phyloP scores from a whole-genome alignment of 2,797 vertebrate genomes.

The Benthosema pterotum region DNA sequence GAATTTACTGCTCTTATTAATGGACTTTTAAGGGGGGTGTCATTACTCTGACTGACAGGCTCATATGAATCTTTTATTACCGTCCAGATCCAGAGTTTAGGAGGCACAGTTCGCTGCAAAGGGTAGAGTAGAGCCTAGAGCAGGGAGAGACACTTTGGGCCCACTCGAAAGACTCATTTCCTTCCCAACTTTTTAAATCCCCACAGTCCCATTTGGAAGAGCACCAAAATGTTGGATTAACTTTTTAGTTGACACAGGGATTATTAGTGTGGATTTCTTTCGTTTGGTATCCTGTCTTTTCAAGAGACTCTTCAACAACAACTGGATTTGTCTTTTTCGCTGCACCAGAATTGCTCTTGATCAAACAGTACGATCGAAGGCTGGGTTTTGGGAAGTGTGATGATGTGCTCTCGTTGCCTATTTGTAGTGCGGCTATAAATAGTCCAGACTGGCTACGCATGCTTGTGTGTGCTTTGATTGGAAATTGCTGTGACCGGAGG shows the following conservation, averaged over 20 bases:
- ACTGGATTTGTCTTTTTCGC: background rate
- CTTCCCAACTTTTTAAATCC: constrained; percentile 26
- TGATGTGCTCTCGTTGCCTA: constrained; percentile 79
- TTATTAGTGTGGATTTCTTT: background rate
- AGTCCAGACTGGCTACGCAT: constrained; percentile 72
- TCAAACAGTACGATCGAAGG: constrained; percentile 52
- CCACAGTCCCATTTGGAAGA: constrained; percentile 25
- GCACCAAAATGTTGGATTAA: constrained; percentile 25
- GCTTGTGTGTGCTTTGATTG: constrained; percentile 81
- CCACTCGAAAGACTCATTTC: background rate
- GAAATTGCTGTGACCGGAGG: constrained; percentile 76
- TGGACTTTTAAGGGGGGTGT: constrained; percentile 32
- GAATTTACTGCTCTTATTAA: constrained; percentile 31
- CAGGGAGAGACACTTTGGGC: background rate
- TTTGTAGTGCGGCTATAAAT: constrained; percentile 85
- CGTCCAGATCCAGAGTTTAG: constrained; percentile 27
- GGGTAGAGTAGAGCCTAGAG: constrained; percentile 1
- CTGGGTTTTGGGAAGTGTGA: constrained; percentile 77
- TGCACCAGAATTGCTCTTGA: constrained; percentile 30
- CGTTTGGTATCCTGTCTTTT: constrained; percentile 1
- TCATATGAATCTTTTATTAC: constrained; percentile 45
- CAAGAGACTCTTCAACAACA: background rate
- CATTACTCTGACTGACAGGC: constrained; percentile 50
- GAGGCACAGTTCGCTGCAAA: constrained; percentile 8
- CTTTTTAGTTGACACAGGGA: constrained; percentile 19